These are phyloP conservation scores for Gari tellinella DNA, from an alignment of 2,888 invertebrate genomes.

Conservation along the genomic window DNA sequence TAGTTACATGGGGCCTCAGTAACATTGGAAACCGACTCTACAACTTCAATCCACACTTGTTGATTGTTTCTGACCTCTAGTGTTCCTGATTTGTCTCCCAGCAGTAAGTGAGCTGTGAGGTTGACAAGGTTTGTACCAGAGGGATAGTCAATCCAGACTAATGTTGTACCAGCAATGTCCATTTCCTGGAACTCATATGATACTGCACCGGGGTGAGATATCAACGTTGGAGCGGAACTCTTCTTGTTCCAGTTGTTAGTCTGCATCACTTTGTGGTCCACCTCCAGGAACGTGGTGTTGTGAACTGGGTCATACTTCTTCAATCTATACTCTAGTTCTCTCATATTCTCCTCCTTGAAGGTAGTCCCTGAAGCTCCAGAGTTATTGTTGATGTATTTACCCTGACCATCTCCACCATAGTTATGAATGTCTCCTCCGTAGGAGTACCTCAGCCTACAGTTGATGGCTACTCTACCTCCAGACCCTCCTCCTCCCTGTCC, in stretches of 20 bases:
- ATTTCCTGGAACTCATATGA: conserved; percentile 74
- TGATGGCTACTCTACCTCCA: conserved; percentile 73
- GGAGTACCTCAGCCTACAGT: conserved; percentile 70
- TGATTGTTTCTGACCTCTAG: conserved; percentile 67
- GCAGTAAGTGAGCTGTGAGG: conserved; percentile 68
- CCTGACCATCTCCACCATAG: conserved; percentile 68
- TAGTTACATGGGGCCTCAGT: conserved; percentile 76
- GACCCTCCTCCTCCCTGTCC: conserved; percentile 72
- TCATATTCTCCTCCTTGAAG: conserved; percentile 70
- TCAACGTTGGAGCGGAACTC: conserved; percentile 70
- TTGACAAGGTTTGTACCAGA: conserved; percentile 46
- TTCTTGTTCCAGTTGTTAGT: conserved; percentile 66
- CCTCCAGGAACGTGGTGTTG: conserved; percentile 73
- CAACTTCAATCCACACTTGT: conserved; percentile 69
- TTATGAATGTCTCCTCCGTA: conserved; percentile 75
- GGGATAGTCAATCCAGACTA: conserved; percentile 69
- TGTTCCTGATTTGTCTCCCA: conserved; percentile 74
- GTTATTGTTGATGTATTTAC: conserved; percentile 36
- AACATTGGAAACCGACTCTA: conserved; percentile 69
- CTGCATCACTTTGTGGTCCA: conserved; percentile 71
- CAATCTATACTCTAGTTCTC: conserved; percentile 70
- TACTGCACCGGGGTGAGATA: conserved; percentile 62
- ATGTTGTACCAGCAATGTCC: conserved; percentile 69
- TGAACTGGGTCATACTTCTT: conserved; percentile 73
- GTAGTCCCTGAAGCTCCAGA: conserved; percentile 77